Evolutionary conservation across 2,797 vertebrate genomes (phyloP).

Genomic region (Sus cebifrons): DNA sequence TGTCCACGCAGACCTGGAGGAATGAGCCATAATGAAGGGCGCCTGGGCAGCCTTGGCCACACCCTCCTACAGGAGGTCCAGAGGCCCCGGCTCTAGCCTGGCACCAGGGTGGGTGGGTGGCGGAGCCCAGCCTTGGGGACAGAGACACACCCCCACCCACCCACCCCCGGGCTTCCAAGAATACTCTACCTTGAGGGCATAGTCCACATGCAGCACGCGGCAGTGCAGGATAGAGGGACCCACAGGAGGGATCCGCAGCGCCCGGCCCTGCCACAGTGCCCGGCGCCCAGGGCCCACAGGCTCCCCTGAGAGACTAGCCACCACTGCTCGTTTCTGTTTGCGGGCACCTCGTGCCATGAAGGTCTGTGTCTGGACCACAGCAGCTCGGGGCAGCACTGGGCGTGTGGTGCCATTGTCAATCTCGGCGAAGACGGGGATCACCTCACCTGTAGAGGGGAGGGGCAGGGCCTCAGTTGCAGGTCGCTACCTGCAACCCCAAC

Average conservation of each 20-base stretch:
- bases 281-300: constrained; percentile 91
- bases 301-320: constrained; percentile 94
- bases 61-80: neutral
- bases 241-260: constrained; percentile 96
- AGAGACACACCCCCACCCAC: no score
- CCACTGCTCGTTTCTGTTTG: constrained; percentile 96
- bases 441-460: constrained; percentile 92
- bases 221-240: constrained; percentile 98
- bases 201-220: constrained; percentile 97
- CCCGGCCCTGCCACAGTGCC: constrained; percentile 96
- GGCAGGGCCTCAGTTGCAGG: rapidly evolving
- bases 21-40: rapidly evolving
- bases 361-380: constrained; percentile 97
- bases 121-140: neutral
- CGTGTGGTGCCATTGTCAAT: constrained; percentile 96
- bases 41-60: neutral
- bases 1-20: constrained; percentile 95
- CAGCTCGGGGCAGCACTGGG: constrained; percentile 94
- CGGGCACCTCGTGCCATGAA: constrained; percentile 96
- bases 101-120: neutral
- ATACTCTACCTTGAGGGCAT: constrained; percentile 94
- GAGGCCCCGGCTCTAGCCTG: neutral
- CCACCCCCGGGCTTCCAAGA: no score
- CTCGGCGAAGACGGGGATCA: constrained; percentile 97
- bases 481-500: neutral